Percentiles rank a stretch among this genome's conserved stretches.
phyloP scores from a whole-genome alignment of 37 sponge, comb jelly and placozoan species.

The Tethya wilhelma region DNA sequence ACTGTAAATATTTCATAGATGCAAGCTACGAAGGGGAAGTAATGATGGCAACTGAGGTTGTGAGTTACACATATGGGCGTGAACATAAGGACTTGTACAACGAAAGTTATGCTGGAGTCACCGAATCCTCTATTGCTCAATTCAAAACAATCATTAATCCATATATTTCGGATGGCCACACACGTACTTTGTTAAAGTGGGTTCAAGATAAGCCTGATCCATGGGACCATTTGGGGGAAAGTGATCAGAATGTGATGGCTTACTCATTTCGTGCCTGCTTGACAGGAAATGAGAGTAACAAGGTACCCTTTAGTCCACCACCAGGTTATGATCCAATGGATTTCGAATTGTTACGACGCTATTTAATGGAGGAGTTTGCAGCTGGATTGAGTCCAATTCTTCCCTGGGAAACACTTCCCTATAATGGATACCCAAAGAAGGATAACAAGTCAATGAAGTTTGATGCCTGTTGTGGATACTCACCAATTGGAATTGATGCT shows the following conservation, averaged over 20 bases:
- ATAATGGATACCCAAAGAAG: not conserved
- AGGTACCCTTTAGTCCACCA: not conserved
- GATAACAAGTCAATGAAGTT: not conserved
- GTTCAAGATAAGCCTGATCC: not conserved
- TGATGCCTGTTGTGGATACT: constrained; percentile 1
- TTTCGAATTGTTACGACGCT: not conserved
- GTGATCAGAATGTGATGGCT: not conserved
- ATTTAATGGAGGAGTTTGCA: not conserved
- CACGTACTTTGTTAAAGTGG: not conserved
- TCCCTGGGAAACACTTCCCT: not conserved
- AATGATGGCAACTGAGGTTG: constrained; percentile 3
- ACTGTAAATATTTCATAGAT: not conserved
- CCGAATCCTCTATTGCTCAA: not conserved
- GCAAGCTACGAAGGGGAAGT: constrained; percentile 14
- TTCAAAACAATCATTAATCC: not conserved
- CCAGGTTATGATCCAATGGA: constrained; percentile 6
- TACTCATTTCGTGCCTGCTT: constrained; percentile 3
- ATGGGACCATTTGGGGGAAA: not conserved
- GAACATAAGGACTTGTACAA: not conserved
- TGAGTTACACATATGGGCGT: constrained; percentile 5
- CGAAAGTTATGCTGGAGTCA: not conserved
- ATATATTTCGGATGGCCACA: not conserved
- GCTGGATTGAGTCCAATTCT: not conserved
- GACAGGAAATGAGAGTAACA: not conserved
- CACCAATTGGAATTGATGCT: constrained; percentile 1